phyloP scores from a whole-genome alignment of 2,888 invertebrate species.

The Drosophila parthenogenetica region DNA sequence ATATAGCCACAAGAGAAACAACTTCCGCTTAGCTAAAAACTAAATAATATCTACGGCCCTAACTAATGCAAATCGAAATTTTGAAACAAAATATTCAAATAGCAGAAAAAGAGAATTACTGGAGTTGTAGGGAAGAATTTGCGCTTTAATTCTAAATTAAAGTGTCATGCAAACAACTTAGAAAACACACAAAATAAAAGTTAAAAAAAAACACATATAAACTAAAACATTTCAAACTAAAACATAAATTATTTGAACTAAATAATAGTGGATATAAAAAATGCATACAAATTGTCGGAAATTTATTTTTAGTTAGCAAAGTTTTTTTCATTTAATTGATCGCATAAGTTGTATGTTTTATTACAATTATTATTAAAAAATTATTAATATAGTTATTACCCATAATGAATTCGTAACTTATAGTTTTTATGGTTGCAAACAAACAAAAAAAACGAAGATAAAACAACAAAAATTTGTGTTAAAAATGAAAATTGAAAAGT shows the following conservation, averaged over 20 bases:
- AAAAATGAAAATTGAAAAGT: slow-evolving; percentile 29
- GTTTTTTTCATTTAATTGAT: slow-evolving; percentile 37
- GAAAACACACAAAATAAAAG: slow-evolving; percentile 20
- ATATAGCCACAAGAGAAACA: slow-evolving; percentile 62
- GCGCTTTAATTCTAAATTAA: slow-evolving; percentile 74
- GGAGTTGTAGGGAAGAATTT: slow-evolving; percentile 8
- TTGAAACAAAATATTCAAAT: slow-evolving; percentile 43
- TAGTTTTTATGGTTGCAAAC: slow-evolving; percentile 10
- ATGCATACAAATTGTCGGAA: slow-evolving; percentile 43
- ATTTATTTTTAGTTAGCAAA: slow-evolving; percentile 74
- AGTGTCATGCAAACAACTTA: slow-evolving; percentile 37
- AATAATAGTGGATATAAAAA: slow-evolving; percentile 39
- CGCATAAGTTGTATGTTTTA: slow-evolving; percentile 18
- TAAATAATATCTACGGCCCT: slow-evolving; percentile 43
- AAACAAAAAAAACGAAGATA: slow-evolving; percentile 1
- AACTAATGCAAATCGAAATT: slow-evolving; percentile 58
- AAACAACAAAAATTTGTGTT: slow-evolving; percentile 31
- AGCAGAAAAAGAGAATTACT: slow-evolving; percentile 7
- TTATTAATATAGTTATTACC: slow-evolving; percentile 5
- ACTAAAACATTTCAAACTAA: slow-evolving; percentile 10
- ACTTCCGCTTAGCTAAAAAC: slow-evolving; percentile 74
- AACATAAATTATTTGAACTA: slow-evolving; percentile 51
- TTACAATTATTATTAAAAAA: slow-evolving; percentile 6
- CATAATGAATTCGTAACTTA: slow-evolving; percentile 36
- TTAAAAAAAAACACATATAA: slow-evolving; percentile 11